These are phyloP conservation scores for Reticulitermes lucifugus DNA, from an alignment of 2,888 invertebrate genomes.

Conservation along the genomic window DNA sequence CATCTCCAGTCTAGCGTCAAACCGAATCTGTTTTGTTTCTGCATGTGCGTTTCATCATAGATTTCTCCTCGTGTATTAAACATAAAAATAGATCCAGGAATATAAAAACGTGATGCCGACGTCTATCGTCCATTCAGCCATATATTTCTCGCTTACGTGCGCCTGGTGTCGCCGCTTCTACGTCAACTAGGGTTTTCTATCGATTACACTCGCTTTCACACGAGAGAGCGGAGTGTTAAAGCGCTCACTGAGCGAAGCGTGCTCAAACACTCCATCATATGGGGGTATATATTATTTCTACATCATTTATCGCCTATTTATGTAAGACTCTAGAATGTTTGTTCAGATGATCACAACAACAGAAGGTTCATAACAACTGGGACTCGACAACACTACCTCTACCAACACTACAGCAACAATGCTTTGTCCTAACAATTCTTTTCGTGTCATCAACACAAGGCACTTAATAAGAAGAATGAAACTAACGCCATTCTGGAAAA, in stretches of 20 bases:
- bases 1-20: not conserved
- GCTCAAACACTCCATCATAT: not conserved
- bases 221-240: not conserved
- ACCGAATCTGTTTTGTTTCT: not conserved
- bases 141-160: not conserved
- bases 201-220: slow-evolving; percentile 10
- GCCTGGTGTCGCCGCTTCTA: not conserved
- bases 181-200: slow-evolving; percentile 1
- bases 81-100: slow-evolving; percentile 12
- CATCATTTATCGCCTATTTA: not conserved
- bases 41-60: not conserved
- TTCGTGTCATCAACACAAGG: too few species aligned
- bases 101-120: not conserved
- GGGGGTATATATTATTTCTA: not conserved
- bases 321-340: not conserved
- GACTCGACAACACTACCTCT: too few species aligned
- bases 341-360: not conserved
- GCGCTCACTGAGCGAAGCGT: slow-evolving; percentile 2
- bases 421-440: too few species aligned
- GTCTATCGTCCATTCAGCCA: slow-evolving; percentile 4
- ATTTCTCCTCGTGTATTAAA: not conserved
- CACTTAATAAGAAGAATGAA: too few species aligned
- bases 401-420: too few species aligned
- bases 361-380: not conserved
- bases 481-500: too few species aligned